phyloP scores from a whole-genome alignment of 1,140 invertebrate species.

The Pogonus chalceus region DNA sequence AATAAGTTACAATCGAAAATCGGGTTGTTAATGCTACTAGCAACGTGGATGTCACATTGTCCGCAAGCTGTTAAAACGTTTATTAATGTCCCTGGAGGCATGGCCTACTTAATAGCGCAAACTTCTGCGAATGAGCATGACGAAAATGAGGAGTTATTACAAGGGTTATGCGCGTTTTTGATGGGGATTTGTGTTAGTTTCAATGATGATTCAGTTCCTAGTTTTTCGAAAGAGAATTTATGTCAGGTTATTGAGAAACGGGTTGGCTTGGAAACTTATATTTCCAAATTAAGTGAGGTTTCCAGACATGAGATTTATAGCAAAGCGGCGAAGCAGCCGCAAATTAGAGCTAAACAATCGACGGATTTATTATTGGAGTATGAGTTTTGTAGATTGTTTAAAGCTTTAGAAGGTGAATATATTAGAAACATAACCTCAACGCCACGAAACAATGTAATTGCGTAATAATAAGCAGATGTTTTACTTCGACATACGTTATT shows the following conservation, averaged over 20 bases:
- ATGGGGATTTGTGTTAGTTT: constrained; percentile 87
- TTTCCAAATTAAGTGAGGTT: constrained; percentile 77
- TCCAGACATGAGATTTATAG: constrained; percentile 85
- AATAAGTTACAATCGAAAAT: constrained; percentile 83
- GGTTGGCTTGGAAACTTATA: constrained; percentile 84
- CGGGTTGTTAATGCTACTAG: constrained; percentile 83
- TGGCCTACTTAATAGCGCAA: constrained; percentile 75
- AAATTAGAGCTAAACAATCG: constrained; percentile 64
- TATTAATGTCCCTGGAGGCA: constrained; percentile 70
- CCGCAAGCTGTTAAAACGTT: constrained; percentile 74
- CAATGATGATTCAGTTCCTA: constrained; percentile 78
- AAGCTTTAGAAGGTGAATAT: constrained; percentile 60
- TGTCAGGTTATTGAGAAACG: constrained; percentile 80
- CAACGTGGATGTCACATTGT: constrained; percentile 82
- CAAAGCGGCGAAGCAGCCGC: constrained; percentile 85
- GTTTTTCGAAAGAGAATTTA: constrained; percentile 72
- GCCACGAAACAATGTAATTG: no score
- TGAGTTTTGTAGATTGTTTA: constrained; percentile 87
- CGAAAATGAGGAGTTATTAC: constrained; percentile 77
- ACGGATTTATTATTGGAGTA: constrained; percentile 85
- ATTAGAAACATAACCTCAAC: no score
- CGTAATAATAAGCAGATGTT: no score
- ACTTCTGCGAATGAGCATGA: constrained; percentile 71
- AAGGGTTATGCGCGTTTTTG: constrained; percentile 86
- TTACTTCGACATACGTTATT: no score